phyloP scores from a whole-genome alignment of 2,888 invertebrate species.

The Pediacus dermestoides region DNA sequence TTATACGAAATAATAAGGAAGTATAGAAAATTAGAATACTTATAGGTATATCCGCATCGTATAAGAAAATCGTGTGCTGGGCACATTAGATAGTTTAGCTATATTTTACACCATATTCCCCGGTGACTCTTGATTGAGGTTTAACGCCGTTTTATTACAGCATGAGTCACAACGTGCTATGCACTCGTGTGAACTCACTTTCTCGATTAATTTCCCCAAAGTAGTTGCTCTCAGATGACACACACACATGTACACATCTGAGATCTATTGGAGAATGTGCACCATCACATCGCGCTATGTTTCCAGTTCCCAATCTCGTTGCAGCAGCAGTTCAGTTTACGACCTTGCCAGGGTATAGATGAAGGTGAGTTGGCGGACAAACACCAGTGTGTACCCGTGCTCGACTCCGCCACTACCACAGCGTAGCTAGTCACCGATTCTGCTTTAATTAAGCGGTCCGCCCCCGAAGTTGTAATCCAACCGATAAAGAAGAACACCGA shows the following conservation, averaged over 20 bases:
- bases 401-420: neutral
- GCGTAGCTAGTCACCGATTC: neutral
- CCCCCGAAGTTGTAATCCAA: conserved; percentile 12
- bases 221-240: conserved; percentile 6
- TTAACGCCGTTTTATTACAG: no score
- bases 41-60: no score
- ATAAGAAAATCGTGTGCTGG: no score
- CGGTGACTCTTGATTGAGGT: no score
- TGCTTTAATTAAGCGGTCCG: conserved; percentile 13
- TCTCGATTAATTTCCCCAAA: conserved; percentile 7
- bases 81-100: no score
- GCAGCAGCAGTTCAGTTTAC: no score
- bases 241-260: conserved; percentile 1
- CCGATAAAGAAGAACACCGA: conserved; percentile 21
- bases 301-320: no score
- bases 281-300: no score
- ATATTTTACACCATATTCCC: no score
- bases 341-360: neutral
- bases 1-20: no score
- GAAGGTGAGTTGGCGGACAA: conserved; percentile 2
- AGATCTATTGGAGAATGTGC: conserved; percentile 2
- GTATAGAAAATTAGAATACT: no score
- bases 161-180: conserved; percentile 7
- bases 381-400: no score
- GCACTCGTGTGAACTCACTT: conserved; percentile 6